These are phyloP conservation scores for Chiroxiphia lanceolata DNA, from an alignment of 2,797 vertebrate genomes.

Conservation along the genomic window DNA sequence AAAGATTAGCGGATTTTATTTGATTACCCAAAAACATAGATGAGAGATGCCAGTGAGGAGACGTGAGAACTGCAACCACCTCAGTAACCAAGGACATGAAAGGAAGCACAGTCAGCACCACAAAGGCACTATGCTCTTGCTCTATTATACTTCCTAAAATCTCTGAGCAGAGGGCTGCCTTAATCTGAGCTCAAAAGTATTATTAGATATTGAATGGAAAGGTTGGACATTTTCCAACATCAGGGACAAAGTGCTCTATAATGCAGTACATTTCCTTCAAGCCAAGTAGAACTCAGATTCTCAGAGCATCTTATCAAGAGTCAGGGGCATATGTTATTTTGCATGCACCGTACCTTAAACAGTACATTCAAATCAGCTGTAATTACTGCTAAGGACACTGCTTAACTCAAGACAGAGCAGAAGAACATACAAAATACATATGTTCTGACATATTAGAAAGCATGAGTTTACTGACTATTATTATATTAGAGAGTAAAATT, in stretches of 20 bases:
- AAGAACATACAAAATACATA: background rate
- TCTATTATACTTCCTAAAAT: background rate
- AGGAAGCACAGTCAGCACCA: background rate
- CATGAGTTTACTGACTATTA: background rate
- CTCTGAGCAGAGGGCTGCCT: background rate
- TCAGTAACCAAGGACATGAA: background rate
- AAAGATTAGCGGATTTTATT: background rate
- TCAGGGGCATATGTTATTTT: background rate
- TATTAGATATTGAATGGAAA: background rate
- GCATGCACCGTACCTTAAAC: background rate
- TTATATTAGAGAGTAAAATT: background rate
- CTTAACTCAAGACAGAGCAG: background rate
- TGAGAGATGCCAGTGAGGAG: background rate
- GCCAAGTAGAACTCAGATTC: background rate
- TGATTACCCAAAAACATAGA: background rate
- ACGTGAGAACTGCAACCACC: background rate
- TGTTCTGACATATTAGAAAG: background rate
- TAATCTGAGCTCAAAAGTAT: background rate
- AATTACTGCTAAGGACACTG: background rate
- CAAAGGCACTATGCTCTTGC: background rate
- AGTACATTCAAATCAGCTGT: background rate
- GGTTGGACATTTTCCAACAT: background rate
- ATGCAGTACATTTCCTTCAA: background rate
- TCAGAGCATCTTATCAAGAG: background rate
- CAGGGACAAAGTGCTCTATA: background rate